Evolutionary conservation across 2,797 vertebrate species (phyloP).

Genomic region (Macropus fuliginosus): DNA sequence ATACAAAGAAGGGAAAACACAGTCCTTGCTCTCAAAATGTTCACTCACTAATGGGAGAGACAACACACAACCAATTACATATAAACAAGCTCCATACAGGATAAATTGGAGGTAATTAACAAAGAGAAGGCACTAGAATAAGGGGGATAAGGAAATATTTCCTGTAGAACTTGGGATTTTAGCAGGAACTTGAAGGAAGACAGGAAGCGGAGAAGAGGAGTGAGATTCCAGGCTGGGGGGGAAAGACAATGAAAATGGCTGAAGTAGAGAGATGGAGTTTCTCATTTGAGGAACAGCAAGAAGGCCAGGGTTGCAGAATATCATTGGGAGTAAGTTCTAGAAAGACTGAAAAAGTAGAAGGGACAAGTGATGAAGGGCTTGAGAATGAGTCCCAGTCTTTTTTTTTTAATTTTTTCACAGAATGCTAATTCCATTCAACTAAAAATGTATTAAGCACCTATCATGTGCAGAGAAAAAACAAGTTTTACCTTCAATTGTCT

Average conservation of each 20-base stretch:
- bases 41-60: not conserved
- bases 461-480: not conserved
- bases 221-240: not conserved
- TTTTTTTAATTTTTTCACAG: not conserved
- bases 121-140: too few species aligned
- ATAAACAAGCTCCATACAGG: not conserved
- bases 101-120: not conserved
- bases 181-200: not conserved
- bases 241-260: not conserved
- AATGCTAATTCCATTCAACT: not conserved
- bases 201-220: not conserved
- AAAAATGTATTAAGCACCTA: not conserved
- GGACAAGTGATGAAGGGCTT: not conserved
- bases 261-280: not conserved
- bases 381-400: not conserved
- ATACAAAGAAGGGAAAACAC: not conserved
- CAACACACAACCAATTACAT: not conserved
- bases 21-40: not conserved
- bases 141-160: not conserved
- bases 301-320: not conserved
- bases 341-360: not conserved
- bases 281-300: not conserved
- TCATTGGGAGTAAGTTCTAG: not conserved
- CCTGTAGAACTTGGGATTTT: not conserved
- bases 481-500: not conserved